phyloP scores from a whole-genome alignment of 2,888 invertebrate species.

The Amphipyra berbera region DNA sequence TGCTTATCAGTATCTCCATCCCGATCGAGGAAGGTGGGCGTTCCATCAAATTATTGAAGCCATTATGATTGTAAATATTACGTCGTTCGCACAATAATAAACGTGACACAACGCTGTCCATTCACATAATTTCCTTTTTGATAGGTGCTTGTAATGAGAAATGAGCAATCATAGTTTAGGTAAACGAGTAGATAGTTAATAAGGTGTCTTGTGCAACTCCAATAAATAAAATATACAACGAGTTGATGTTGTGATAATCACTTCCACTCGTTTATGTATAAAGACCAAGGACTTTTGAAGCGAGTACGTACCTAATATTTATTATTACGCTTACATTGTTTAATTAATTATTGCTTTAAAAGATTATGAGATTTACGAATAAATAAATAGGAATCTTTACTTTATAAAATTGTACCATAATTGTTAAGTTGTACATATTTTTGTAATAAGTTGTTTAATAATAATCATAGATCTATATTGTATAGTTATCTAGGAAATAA shows the following conservation, averaged over 20 bases:
- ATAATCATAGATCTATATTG: conserved; percentile 53
- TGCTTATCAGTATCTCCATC: conserved; percentile 5
- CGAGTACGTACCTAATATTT: conserved; percentile 64
- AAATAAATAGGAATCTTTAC: conserved; percentile 55
- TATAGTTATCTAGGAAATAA: conserved; percentile 47
- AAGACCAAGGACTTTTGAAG: conserved; percentile 62
- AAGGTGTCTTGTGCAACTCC: conserved; percentile 73
- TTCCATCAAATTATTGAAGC: conserved; percentile 26
- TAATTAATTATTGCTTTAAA: conserved; percentile 63
- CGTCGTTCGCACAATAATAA: conserved; percentile 66
- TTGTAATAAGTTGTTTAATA: conserved; percentile 61
- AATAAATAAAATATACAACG: conserved; percentile 78
- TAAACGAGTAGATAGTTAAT: conserved; percentile 66
- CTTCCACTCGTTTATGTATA: conserved; percentile 70
- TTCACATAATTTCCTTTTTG: conserved; percentile 69
- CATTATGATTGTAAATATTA: conserved; percentile 50
- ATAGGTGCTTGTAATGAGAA: conserved; percentile 77
- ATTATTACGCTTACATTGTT: conserved; percentile 70
- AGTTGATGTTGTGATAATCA: conserved; percentile 70
- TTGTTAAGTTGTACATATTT: conserved; percentile 72
- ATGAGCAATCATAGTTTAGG: conserved; percentile 74
- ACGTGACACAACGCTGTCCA: conserved; percentile 66
- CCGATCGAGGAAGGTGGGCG: conserved; percentile 31
- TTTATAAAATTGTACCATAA: conserved; percentile 61
- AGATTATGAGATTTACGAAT: conserved; percentile 55